Percentiles rank a stretch among this genome's conserved stretches.
phyloP scores from a whole-genome alignment of 2,888 invertebrate genomes.

The Tetanocera ferruginea region DNA sequence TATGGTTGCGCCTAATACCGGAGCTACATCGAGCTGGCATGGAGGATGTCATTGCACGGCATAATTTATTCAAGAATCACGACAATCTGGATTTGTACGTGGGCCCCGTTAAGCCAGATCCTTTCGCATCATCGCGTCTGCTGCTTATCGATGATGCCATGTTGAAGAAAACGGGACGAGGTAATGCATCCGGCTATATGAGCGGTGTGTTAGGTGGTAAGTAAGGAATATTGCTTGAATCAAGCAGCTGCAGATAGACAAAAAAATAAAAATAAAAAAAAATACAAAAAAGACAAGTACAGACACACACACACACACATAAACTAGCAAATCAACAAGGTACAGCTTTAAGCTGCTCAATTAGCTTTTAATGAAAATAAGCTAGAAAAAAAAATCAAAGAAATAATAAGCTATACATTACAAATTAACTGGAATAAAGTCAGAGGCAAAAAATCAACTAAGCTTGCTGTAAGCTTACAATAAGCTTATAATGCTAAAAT shows the following conservation, averaged over 20 bases:
- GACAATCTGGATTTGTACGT: conserved; percentile 91
- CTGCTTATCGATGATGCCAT: conserved; percentile 67
- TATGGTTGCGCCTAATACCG: conserved; percentile 94
- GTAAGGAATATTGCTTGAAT: conserved; percentile 45
- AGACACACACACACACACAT: too few species aligned
- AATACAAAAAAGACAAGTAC: too few species aligned
- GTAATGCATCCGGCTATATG: conserved; percentile 61
- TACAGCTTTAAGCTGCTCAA: not conserved
- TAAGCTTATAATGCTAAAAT: too few species aligned
- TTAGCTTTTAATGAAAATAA: not conserved
- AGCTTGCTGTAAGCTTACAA: too few species aligned
- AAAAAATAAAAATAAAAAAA: too few species aligned
- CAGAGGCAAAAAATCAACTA: too few species aligned
- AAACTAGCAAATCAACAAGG: not conserved
- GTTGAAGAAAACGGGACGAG: conserved; percentile 64
- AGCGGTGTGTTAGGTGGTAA: conserved; percentile 66
- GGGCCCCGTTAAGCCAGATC: conserved; percentile 88
- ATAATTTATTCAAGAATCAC: conserved; percentile 91
- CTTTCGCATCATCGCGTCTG: conserved; percentile 71
- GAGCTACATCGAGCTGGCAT: conserved; percentile 90
- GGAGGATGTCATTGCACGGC: conserved; percentile 88
- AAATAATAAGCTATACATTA: too few species aligned
- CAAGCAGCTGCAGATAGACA: too few species aligned
- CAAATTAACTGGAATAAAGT: too few species aligned
- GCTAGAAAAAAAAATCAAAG: too few species aligned